These are phyloP conservation scores for Urosaurus nigricauda DNA, from an alignment of 2,797 vertebrate species.

Conservation along the genomic window DNA sequence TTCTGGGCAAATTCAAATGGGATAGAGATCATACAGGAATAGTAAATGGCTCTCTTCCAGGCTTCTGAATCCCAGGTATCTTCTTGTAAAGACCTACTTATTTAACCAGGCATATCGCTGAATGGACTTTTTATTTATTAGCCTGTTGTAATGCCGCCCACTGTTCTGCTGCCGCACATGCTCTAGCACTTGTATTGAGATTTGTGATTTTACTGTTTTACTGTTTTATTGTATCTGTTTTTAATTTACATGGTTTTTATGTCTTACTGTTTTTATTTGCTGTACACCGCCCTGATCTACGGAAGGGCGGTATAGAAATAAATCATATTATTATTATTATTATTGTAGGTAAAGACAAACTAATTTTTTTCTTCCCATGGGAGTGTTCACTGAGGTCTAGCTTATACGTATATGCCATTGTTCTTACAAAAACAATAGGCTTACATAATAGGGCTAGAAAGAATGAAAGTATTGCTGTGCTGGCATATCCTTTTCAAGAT, in stretches of 20 bases:
- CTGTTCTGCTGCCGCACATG: no score
- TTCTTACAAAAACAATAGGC: conserved; percentile 61
- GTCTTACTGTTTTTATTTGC: no score
- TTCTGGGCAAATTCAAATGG: not conserved
- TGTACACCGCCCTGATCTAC: no score
- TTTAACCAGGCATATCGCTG: no score
- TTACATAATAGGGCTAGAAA: conserved; percentile 68
- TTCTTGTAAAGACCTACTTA: not conserved
- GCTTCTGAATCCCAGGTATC: conserved; percentile 35
- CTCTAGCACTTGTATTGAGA: no score
- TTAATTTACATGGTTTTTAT: no score
- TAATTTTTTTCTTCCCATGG: conserved; percentile 52
- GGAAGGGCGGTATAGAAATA: no score
- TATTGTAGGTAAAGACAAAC: conserved; percentile 68
- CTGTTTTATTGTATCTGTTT: no score
- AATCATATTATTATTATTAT: no score
- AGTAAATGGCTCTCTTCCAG: conserved; percentile 41
- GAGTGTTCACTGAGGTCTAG: conserved; percentile 61
- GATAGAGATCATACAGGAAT: conserved; percentile 39
- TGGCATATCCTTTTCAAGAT: conserved; percentile 46
- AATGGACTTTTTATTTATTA: no score
- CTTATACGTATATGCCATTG: conserved; percentile 42
- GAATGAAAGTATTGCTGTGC: conserved; percentile 39
- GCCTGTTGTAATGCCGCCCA: no score
- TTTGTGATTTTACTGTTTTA: no score